Evolutionary conservation across 2,888 invertebrate species (phyloP), one percentile per base, ranked within the genome.

Genomic region (Alviniconcha strummeri): DNA sequence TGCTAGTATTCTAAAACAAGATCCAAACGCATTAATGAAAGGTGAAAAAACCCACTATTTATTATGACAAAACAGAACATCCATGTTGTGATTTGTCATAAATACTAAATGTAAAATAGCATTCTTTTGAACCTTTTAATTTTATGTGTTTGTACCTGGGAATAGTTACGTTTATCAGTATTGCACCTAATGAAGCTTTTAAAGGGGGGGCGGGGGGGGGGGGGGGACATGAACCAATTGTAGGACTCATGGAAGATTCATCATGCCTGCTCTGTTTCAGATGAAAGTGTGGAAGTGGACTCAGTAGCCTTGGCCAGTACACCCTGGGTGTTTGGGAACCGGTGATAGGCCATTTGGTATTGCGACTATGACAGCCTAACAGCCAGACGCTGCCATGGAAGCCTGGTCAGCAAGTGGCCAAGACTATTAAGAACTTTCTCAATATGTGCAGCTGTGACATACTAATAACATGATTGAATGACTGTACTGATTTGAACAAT

Each of bases 271-370:
- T 71, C 15, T 55, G 55, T 75, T 75, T 55, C 75, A 75, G 75
- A 17, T 75, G 75, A 75, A 75, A 75, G 55, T 75, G 15, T 17
- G 75, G 7, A 52, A 52, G 55, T 75, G 55, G 75, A 75, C 11
- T 55, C 7, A 8, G n/a, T 55, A 55, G n/a, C 19, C 71, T 19
- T 19, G 19, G 19, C 7, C 71, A 17, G 71, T 71, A n/a, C 5
- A 19, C 71, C 19, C 19, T 19, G 19, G 17, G 19, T 71, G 71
- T n/a, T 19, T 71, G 6, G n/a, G 19, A 17, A n/a, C n/a, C 6
- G 7, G 69, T 69, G 36, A 36, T 36, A 0, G 3, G 36, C 36
- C 36, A 36, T 36, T 36, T 36, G 36, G 36, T 36, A 36, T 36
- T 36, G 69, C 4, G 8, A 69, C n/a, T 13, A 3, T 69, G n/a